Percentiles rank a stretch among this genome's conserved stretches.
Conservation (phyloP, 2,888 invertebrate species). For the Megalurothrips usitatus region DNA sequence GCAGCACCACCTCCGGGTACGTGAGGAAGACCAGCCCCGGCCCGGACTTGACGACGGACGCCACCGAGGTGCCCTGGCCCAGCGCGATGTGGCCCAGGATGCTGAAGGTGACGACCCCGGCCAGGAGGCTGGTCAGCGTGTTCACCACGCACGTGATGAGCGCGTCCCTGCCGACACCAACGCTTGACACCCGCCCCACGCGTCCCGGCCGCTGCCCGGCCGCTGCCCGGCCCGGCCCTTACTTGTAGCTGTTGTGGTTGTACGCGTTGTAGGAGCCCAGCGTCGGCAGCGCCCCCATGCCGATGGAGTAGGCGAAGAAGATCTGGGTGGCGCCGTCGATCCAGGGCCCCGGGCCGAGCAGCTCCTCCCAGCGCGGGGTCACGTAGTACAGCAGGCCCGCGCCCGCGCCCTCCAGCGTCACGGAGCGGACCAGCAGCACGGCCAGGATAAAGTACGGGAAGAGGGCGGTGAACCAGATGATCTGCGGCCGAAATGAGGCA, state of each 20-base stretch:
- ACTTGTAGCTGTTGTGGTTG: slow-evolving; percentile 71
- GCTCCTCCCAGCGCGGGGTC: slow-evolving; percentile 56
- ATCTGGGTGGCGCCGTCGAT: slow-evolving; percentile 73
- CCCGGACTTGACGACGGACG: slow-evolving; percentile 57
- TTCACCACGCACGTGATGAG: slow-evolving; percentile 67
- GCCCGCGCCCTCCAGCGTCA: slow-evolving; percentile 62
- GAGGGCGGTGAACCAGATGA: slow-evolving; percentile 73
- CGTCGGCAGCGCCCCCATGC: slow-evolving; percentile 69
- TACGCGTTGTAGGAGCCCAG: slow-evolving; percentile 71
- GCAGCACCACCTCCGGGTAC: slow-evolving; percentile 69
- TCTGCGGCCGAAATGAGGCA: slow-evolving; percentile 45
- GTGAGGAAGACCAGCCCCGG: slow-evolving; percentile 70
- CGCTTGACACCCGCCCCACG: background rate
- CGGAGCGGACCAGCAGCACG: slow-evolving; percentile 60
- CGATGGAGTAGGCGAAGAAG: slow-evolving; percentile 73
- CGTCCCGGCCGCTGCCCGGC: background rate
- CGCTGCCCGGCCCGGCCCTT: slow-evolving; percentile 37
- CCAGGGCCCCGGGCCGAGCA: slow-evolving; percentile 57
- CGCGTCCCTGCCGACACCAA: slow-evolving; percentile 55
- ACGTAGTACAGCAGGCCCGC: slow-evolving; percentile 63
- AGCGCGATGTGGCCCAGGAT: slow-evolving; percentile 66
- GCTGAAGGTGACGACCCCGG: slow-evolving; percentile 71
- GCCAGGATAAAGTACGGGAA: slow-evolving; percentile 68
- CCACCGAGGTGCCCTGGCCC: slow-evolving; percentile 51
- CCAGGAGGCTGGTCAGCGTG: slow-evolving; percentile 65